phyloP scores from a whole-genome alignment of 2,888 invertebrate species.

The Hesperia comma region DNA sequence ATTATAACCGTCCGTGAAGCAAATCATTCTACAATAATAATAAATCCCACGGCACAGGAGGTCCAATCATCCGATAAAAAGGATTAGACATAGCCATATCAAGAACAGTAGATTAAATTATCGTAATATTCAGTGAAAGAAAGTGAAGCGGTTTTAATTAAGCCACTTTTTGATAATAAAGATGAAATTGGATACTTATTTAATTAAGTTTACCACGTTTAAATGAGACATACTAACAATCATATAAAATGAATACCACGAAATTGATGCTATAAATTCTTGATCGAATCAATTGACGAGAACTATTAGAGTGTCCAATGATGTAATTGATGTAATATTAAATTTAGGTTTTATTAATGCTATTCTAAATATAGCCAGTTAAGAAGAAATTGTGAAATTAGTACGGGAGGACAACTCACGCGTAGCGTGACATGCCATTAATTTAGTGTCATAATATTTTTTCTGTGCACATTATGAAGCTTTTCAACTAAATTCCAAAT shows the following conservation, averaged over 20 bases:
- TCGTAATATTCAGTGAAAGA: background rate
- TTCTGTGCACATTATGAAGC: background rate
- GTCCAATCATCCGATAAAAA: background rate
- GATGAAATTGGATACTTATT: background rate
- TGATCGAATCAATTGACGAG: constrained; percentile 3
- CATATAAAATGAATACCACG: background rate
- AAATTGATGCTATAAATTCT: constrained; percentile 1
- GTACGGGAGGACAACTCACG: too few relatives aligned
- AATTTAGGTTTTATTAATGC: background rate
- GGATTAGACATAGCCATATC: background rate
- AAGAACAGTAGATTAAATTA: background rate
- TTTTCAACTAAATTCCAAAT: background rate
- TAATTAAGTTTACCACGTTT: background rate
- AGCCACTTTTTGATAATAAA: background rate
- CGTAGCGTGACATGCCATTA: constrained; percentile 16
- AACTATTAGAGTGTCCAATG: background rate
- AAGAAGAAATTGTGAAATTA: too few relatives aligned
- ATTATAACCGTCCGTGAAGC: background rate
- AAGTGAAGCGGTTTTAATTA: background rate
- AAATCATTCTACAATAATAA: constrained; percentile 2
- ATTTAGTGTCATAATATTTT: constrained; percentile 26
- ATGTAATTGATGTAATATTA: background rate
- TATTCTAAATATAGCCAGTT: background rate
- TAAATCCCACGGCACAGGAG: background rate
- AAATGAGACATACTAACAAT: background rate